Evolutionary conservation across 2,113 vertebrate genomes (phyloP), one percentile per base, ranked within the genome.

Genomic region (Plectropomus leopardus): DNA sequence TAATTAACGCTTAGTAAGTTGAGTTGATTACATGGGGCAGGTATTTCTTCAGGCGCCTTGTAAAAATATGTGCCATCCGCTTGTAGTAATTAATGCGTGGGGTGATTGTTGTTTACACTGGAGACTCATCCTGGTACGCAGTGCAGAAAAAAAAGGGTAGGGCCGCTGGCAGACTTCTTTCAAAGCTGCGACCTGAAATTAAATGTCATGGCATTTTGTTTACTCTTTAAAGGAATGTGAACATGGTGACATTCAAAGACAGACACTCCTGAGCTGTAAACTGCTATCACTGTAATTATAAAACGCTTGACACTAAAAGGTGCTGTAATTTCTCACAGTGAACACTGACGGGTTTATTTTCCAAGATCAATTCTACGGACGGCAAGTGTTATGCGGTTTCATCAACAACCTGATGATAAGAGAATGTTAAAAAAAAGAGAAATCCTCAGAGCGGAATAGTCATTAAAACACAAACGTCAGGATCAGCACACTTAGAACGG

Each of bases 101-200:
- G 26, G 34, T 83, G 80, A 80, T 85, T 23, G 59, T 21, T 81
- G 76, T 89, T 89, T 83, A 89, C n/a, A 51, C 58, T 54, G 23
- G 5, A 63, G 24, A 28, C 67, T 68, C 14, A 63, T 68, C 53
- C 44, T 75, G 80, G 83, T 54, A 77, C 16, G 40, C 3, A 15
- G 23, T 19, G 34, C 21, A 42, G 59, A 80, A 40, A 72, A 76
- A 77, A 76, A 77, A 30, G 61, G 53, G 59, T 17, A 48, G 21
- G 3, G 72, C 72, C 15, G 2, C n/a, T 45, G 65, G 30, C 21
- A 24, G 2, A 26, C 30, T 73, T 42, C 45, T 68, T 48, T 81
- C 30, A n/a, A 75, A 68, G 71, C 34, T n/a, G n/a, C 8, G 67
- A 61, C n/a, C 48, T 36, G 30, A 21, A 67, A 67, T 69, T 54